phyloP scores from a whole-genome alignment of 2,888 invertebrate species.

The Amaurobius ferox region DNA sequence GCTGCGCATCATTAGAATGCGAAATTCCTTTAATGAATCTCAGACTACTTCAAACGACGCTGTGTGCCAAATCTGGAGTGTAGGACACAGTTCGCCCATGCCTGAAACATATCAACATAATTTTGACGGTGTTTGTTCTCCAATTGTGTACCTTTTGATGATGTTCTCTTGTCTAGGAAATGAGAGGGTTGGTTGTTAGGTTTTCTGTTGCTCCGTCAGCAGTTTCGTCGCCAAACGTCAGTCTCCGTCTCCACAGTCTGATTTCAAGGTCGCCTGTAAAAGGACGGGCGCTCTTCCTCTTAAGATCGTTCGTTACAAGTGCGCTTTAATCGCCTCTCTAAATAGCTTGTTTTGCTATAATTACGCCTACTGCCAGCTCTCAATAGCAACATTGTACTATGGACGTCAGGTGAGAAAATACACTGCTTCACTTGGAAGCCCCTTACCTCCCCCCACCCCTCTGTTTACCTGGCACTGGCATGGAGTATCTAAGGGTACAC shows the following conservation, averaged over 20 bases:
- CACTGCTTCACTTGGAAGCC: not conserved
- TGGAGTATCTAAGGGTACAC: no score
- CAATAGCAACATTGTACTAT: constrained; percentile 39
- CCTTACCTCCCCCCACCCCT: not conserved
- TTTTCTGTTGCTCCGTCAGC: constrained; percentile 24
- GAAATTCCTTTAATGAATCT: no score
- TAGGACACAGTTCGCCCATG: no score
- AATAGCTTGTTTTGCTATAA: constrained; percentile 57
- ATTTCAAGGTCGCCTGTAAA: constrained; percentile 49
- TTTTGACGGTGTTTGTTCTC: no score
- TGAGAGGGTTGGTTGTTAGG: not conserved
- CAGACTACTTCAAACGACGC: no score
- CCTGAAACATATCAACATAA: no score
- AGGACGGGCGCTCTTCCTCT: constrained; percentile 12
- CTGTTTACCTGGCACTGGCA: constrained; percentile 11
- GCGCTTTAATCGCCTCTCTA: constrained; percentile 41
- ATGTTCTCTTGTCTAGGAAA: not conserved
- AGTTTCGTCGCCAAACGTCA: constrained; percentile 31
- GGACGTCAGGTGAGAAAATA: constrained; percentile 27
- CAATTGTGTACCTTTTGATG: no score
- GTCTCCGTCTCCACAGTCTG: constrained; percentile 13
- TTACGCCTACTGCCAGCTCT: constrained; percentile 31
- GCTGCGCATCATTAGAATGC: no score
- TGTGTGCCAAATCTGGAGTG: no score
- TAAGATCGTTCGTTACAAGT: constrained; percentile 32